Evolutionary conservation across 2,113 vertebrate genomes (phyloP).

Genomic region (Barbus barbus): DNA sequence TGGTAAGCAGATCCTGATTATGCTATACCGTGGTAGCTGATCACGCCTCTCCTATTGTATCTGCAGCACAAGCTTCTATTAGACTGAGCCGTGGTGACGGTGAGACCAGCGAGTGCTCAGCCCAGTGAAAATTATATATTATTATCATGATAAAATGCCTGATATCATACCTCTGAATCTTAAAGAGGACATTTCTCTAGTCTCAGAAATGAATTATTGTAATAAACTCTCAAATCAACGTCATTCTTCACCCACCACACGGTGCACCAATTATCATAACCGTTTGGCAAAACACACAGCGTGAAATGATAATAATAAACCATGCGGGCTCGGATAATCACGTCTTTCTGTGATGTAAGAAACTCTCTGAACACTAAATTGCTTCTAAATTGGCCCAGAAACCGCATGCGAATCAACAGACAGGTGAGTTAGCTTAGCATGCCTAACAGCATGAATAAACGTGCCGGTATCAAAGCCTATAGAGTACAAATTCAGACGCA

Average conservation of each 20-base stretch:
- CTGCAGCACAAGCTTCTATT: slow-evolving; percentile 19
- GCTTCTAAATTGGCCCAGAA: neutral
- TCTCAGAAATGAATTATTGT: slow-evolving; percentile 19
- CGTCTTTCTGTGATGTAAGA: slow-evolving; percentile 30
- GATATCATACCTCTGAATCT: slow-evolving; percentile 19
- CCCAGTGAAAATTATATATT: slow-evolving; percentile 14
- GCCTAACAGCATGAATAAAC: slow-evolving; percentile 31
- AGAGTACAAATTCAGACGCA: neutral
- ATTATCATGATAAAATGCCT: slow-evolving; percentile 22
- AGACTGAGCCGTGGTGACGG: neutral
- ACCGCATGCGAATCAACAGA: slow-evolving; percentile 19
- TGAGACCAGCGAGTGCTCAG: slow-evolving; percentile 1
- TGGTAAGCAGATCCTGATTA: neutral
- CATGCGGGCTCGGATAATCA: slow-evolving; percentile 19
- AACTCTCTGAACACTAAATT: slow-evolving; percentile 11
- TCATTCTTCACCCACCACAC: neutral
- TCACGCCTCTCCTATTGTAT: slow-evolving; percentile 24
- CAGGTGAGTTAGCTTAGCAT: slow-evolving; percentile 25
- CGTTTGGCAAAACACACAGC: slow-evolving; percentile 24
- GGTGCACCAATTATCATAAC: slow-evolving; percentile 35
- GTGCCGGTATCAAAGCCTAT: slow-evolving; percentile 19
- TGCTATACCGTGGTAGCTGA: neutral
- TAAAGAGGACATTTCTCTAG: slow-evolving; percentile 14
- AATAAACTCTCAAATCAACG: slow-evolving; percentile 38
- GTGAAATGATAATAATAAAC: slow-evolving; percentile 38